Evolutionary conservation across 1,140 invertebrate species (phyloP), one percentile per base, ranked within the genome.

Genomic region (Cardiocondyla obscurior): DNA sequence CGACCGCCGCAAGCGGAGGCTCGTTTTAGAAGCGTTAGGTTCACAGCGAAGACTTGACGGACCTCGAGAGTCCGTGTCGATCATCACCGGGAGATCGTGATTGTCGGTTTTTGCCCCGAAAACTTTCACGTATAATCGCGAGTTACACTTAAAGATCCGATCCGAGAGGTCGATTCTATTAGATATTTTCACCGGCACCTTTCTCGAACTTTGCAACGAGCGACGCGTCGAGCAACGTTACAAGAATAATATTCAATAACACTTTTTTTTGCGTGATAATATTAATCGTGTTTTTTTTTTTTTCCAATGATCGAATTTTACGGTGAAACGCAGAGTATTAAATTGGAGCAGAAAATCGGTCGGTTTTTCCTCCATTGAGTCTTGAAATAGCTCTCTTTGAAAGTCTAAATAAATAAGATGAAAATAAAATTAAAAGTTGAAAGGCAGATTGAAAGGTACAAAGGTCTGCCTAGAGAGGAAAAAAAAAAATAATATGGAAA

Each of bases 61-160:
- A 22, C 33, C 2, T 30, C 5, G 2, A 60, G 2, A 60, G 3
- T 30, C 19, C 70, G 25, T 3, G 42, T 12, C 10, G 19, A 58
- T 67, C 57, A 33, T 46, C 19, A 33, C 22, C 22, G 33, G 10
- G 16, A 42, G 42, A 39, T 44, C 58, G 8, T 30, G 44, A 5
- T 10, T 25, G 28, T 42, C 46, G 12, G 10, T 72, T 44, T 39
- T 73, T 19, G 44, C 25, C 6, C 25, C 6, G 44, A 62, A 62
- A 60, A 82, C 53, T 53, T 74, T 74, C 42, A 51, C 42, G 44
- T 25, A 10, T 25, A 74, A 55, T 25, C 25, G 36, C 28, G 49
- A 81, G 8, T 55, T 42, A 28, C 8, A 33, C 30, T 81, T 73
- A 3, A 42, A 44, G 25, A 12, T 14, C 10, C 42, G 6, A 39